phyloP scores from a whole-genome alignment of 2,113 vertebrate species.

The Crypturellus undulatus region DNA sequence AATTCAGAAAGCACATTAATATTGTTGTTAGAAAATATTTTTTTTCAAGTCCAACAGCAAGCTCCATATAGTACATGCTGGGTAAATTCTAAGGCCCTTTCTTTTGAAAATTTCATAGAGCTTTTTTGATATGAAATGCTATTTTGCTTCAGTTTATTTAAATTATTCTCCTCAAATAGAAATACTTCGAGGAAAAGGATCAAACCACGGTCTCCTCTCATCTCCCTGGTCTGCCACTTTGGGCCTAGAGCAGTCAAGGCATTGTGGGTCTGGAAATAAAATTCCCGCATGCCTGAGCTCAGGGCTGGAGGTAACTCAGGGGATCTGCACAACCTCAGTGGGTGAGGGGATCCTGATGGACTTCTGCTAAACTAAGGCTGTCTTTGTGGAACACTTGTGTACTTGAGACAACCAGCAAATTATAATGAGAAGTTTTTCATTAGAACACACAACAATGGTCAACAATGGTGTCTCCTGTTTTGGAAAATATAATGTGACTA shows the following conservation, averaged over 20 bases:
- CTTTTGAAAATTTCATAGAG: background rate
- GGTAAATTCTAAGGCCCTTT: background rate
- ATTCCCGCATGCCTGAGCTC: background rate
- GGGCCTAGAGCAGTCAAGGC: background rate
- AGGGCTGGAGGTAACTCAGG: background rate
- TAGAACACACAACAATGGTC: background rate
- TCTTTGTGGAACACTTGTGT: background rate
- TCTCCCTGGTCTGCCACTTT: background rate
- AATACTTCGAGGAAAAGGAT: background rate
- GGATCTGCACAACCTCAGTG: background rate
- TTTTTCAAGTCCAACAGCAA: background rate
- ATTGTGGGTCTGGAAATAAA: background rate
- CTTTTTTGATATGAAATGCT: background rate
- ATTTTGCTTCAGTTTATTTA: background rate
- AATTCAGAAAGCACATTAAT: background rate
- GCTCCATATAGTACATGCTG: background rate
- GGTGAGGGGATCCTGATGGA: background rate
- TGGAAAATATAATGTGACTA: background rate
- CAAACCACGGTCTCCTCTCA: accelerated
- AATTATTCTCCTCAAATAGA: background rate
- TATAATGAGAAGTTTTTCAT: background rate
- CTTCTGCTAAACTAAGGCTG: background rate
- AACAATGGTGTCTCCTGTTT: background rate
- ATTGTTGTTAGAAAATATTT: background rate
- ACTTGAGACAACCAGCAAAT: background rate